These are phyloP conservation scores for Podarcis lilfordi DNA, from an alignment of 2,797 vertebrate genomes.

Conservation along the genomic window DNA sequence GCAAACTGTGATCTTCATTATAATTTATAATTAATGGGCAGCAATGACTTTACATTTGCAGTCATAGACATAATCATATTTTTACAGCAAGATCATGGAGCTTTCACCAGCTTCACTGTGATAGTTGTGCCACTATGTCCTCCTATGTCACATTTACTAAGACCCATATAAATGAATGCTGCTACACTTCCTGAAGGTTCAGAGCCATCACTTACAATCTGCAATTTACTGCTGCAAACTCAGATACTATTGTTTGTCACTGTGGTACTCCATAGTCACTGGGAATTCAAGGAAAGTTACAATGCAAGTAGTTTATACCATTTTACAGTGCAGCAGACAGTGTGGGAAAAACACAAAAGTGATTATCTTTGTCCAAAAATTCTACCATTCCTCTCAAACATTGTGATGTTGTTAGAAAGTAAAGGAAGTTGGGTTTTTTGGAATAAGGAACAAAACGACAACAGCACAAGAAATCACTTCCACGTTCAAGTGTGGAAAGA, in stretches of 20 bases:
- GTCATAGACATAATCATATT: not conserved
- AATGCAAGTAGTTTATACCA: not conserved
- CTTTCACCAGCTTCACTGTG: not conserved
- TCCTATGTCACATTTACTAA: not conserved
- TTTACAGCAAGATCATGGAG: conserved; percentile 23
- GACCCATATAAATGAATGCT: conserved; percentile 32
- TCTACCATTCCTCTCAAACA: not conserved
- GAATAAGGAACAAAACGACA: not conserved
- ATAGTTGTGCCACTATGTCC: conserved; percentile 3
- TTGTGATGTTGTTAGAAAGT: not conserved
- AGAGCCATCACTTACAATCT: not conserved
- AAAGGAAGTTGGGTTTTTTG: not conserved
- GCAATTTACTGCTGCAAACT: conserved; percentile 16
- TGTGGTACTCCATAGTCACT: not conserved
- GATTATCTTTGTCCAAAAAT: not conserved
- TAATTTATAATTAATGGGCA: conserved; percentile 43
- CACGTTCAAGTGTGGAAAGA: not conserved
- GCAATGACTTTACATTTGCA: conserved; percentile 20
- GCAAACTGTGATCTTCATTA: conserved; percentile 63
- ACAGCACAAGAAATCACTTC: not conserved
- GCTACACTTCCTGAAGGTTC: conserved; percentile 22
- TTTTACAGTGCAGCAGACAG: not conserved
- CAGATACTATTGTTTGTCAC: conserved; percentile 9
- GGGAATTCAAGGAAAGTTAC: conserved; percentile 23
- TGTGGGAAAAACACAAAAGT: not conserved